phyloP scores from a whole-genome alignment of 1,140 invertebrate species.

The Drosophila prosaltans region DNA sequence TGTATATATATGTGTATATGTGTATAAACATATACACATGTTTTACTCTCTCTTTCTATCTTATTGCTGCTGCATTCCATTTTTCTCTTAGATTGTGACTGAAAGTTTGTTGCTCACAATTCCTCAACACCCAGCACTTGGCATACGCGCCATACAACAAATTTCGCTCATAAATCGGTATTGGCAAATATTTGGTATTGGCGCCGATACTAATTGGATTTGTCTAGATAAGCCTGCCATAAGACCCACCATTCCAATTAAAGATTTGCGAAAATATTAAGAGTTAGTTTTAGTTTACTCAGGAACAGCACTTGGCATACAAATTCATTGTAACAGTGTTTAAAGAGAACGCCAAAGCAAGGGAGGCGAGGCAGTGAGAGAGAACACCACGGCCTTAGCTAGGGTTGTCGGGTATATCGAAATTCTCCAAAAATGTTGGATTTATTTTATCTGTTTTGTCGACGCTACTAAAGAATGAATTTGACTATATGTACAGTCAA shows the following conservation, averaged over 20 bases:
- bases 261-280: constrained; percentile 32
- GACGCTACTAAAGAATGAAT: too few species aligned
- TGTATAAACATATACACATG: neutral
- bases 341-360: neutral
- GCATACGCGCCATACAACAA: constrained; percentile 79
- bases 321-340: constrained; percentile 1
- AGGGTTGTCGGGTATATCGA: constrained; percentile 2
- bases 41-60: neutral
- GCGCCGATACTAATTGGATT: constrained; percentile 15
- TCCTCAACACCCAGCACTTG: constrained; percentile 72
- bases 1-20: neutral
- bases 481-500: too few species aligned
- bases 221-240: constrained; percentile 8
- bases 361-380: neutral
- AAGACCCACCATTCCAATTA: constrained; percentile 1
- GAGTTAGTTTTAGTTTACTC: constrained; percentile 37
- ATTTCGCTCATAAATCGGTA: constrained; percentile 67
- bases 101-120: constrained; percentile 54
- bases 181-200: constrained; percentile 55
- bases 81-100: constrained; percentile 33
- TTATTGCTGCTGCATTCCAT: constrained; percentile 20
- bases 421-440: neutral
- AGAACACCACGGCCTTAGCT: neutral
- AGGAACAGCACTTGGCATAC: constrained; percentile 19
- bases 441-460: neutral